phyloP scores from a whole-genome alignment of 1,140 invertebrate genomes.

The Plodia interpunctella region DNA sequence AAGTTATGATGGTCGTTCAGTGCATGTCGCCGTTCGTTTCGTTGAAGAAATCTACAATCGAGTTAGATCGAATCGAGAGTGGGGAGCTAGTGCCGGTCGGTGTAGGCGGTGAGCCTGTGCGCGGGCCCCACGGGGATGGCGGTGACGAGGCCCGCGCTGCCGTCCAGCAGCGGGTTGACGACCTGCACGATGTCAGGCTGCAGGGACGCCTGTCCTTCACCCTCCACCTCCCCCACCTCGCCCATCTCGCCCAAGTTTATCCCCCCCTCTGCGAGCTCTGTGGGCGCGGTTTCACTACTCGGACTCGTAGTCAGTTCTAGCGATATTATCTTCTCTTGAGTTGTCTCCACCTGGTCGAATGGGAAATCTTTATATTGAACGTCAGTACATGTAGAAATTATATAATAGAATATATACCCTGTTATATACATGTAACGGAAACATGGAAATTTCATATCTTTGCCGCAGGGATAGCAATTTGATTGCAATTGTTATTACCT shows the following conservation, averaged over 20 bases:
- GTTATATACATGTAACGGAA: neutral
- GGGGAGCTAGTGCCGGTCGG: constrained; percentile 34
- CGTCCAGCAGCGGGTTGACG: constrained; percentile 71
- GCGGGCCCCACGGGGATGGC: constrained; percentile 69
- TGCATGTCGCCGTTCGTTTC: constrained; percentile 47
- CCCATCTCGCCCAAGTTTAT: constrained; percentile 68
- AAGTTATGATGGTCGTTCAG: constrained; percentile 52
- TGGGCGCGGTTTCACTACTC: constrained; percentile 76
- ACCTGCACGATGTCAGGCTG: constrained; percentile 75
- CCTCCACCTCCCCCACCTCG: constrained; percentile 73
- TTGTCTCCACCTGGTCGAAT: constrained; percentile 86
- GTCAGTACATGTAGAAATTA: neutral
- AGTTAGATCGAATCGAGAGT: constrained; percentile 38
- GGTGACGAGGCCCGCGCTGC: constrained; percentile 63
- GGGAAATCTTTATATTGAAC: neutral
- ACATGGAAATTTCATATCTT: neutral
- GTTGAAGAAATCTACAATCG: constrained; percentile 70
- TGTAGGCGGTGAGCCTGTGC: constrained; percentile 49
- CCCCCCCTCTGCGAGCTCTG: constrained; percentile 64
- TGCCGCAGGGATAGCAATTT: too few species aligned
- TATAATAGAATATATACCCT: neutral
- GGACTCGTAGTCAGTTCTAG: constrained; percentile 85
- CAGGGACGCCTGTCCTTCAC: constrained; percentile 58
- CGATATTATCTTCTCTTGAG: constrained; percentile 92
- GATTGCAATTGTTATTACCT: too few species aligned